Percentiles rank a stretch among this genome's conserved stretches.
Conservation (phyloP, 2,888 invertebrate genomes). For the Beris chalybata region DNA sequence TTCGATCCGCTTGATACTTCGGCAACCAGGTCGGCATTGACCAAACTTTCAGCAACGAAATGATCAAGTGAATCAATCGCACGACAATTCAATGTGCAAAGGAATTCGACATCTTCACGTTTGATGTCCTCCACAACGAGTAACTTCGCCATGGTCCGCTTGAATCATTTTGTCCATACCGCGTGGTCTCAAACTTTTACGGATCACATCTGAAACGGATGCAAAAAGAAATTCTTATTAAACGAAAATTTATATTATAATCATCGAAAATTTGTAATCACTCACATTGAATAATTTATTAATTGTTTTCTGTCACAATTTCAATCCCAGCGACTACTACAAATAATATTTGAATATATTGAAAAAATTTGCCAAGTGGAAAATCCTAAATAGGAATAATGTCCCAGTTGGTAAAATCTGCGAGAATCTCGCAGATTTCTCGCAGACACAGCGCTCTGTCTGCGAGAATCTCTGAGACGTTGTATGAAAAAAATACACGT, state of each 20-base stretch:
- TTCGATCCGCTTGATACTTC: constrained; percentile 86
- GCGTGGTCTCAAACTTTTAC: constrained; percentile 96
- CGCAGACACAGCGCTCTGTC: too few species aligned
- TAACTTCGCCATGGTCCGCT: constrained; percentile 94
- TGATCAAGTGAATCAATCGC: constrained; percentile 99
- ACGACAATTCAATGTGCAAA: constrained; percentile 89
- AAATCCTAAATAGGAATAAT: too few species aligned
- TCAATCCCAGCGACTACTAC: too few species aligned
- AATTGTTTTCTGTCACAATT: too few species aligned
- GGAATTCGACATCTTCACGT: constrained; percentile 96
- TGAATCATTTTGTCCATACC: constrained; percentile 99
- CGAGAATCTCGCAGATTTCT: too few species aligned
- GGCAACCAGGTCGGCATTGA: constrained; percentile 90
- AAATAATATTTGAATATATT: too few species aligned
- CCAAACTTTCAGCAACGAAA: constrained; percentile 89
- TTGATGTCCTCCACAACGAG: constrained; percentile 98
- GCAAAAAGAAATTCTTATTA: constrained; percentile 49
- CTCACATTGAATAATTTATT: too few species aligned
- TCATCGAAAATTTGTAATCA: too few species aligned
- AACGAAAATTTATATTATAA: constrained; percentile 39
- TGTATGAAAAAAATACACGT: too few species aligned
- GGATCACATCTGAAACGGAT: constrained; percentile 98
- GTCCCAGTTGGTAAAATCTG: too few species aligned
- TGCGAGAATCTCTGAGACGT: too few species aligned
- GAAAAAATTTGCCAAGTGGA: too few species aligned